Evolutionary conservation across 2,888 invertebrate genomes (phyloP).

Genomic region (Perizoma flavofasciatum): DNA sequence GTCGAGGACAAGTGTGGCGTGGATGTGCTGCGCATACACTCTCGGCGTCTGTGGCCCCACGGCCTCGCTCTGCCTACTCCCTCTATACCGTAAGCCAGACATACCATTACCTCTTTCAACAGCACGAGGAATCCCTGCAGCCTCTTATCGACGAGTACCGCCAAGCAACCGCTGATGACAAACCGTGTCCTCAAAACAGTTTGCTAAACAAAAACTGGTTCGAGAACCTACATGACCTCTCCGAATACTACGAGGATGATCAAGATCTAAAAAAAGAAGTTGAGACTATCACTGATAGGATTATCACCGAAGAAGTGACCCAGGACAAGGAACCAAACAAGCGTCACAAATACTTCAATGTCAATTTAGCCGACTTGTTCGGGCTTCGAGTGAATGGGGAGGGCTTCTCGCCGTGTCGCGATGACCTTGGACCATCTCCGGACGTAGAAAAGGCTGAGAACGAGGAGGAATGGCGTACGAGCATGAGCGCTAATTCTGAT

Average conservation of each 20-base stretch:
- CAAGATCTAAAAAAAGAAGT: constrained; percentile 64
- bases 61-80: constrained; percentile 73
- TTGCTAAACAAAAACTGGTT: constrained; percentile 65
- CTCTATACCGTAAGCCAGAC: constrained; percentile 73
- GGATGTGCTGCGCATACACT: constrained; percentile 59
- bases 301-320: constrained; percentile 61
- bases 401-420: constrained; percentile 61
- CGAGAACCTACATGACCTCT: constrained; percentile 72
- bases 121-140: constrained; percentile 77
- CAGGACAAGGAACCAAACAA: constrained; percentile 42
- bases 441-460: constrained; percentile 63
- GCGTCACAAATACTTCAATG: constrained; percentile 67
- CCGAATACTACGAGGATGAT: constrained; percentile 81
- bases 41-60: constrained; percentile 62
- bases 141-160: constrained; percentile 71
- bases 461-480: constrained; percentile 80
- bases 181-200: constrained; percentile 51
- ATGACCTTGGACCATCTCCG: constrained; percentile 59
- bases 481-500: constrained; percentile 72
- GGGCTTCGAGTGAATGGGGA: constrained; percentile 70
- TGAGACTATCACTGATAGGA: constrained; percentile 66
- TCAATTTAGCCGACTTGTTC: constrained; percentile 72
- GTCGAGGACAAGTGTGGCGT: constrained; percentile 73
- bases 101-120: constrained; percentile 72
- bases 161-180: constrained; percentile 50